Conservation (phyloP, 30 jellyfish, hydroid and myxozoan species). For the Hydra vulgaris region DNA sequence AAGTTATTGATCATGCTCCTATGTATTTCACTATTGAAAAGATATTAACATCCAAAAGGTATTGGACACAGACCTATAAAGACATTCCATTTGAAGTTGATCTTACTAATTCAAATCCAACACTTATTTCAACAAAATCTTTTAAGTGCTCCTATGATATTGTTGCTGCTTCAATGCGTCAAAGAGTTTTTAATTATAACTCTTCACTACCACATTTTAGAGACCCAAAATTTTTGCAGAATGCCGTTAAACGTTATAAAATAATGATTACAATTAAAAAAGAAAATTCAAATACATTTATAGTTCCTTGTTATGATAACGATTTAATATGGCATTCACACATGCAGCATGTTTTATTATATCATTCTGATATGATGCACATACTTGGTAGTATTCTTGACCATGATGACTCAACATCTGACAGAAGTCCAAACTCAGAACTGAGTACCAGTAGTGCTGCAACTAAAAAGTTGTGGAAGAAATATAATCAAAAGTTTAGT, state of each 20-base stretch:
- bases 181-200: slow-evolving; percentile 59
- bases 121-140: not conserved
- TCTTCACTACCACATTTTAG: slow-evolving; percentile 66
- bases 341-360: slow-evolving; percentile 41
- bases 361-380: slow-evolving; percentile 35
- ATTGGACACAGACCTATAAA: slow-evolving; percentile 66
- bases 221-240: slow-evolving; percentile 41
- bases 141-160: slow-evolving; percentile 32
- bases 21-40: slow-evolving; percentile 4
- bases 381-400: slow-evolving; percentile 47
- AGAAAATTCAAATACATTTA: slow-evolving; percentile 50
- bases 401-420: slow-evolving; percentile 51
- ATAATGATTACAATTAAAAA: slow-evolving; percentile 45
- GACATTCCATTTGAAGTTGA: slow-evolving; percentile 52
- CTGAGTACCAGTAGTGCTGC: slow-evolving; percentile 35
- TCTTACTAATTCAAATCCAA: slow-evolving; percentile 43
- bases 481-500: slow-evolving; percentile 39
- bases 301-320: slow-evolving; percentile 78
- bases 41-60: slow-evolving; percentile 20
- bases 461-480: slow-evolving; percentile 51
- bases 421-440: slow-evolving; percentile 56
- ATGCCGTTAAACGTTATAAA: slow-evolving; percentile 65
- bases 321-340: slow-evolving; percentile 89
- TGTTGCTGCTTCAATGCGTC: slow-evolving; percentile 45
- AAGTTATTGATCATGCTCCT: slow-evolving; percentile 29